Percentiles rank a stretch among this genome's conserved stretches.
Conservation (phyloP, 35 echinoderm and acorn worm genomes). For the Hemicentrotus pulcherrimus region DNA sequence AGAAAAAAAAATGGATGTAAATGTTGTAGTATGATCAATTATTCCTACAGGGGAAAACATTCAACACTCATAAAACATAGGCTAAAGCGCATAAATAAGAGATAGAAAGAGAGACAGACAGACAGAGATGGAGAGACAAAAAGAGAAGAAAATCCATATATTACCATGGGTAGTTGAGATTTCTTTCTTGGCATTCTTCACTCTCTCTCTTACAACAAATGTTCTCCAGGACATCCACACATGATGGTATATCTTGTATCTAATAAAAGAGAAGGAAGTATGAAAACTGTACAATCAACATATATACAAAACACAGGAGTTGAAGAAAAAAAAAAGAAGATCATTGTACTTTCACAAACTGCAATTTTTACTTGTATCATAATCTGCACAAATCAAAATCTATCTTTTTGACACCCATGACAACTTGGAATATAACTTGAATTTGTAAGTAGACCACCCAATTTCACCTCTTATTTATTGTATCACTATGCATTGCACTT, state of each 20-base stretch:
- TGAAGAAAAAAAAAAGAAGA: too few relatives aligned
- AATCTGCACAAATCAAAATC: too few relatives aligned
- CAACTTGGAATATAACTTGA: too few relatives aligned
- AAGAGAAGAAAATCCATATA: background rate
- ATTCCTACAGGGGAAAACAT: too few relatives aligned
- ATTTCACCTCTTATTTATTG: background rate
- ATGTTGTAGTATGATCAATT: too few relatives aligned
- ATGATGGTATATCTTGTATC: conserved; percentile 29
- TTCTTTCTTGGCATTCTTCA: conserved; percentile 57
- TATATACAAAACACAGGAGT: background rate
- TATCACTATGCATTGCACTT: background rate
- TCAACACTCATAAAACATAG: too few relatives aligned
- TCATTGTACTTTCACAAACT: too few relatives aligned
- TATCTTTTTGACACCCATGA: too few relatives aligned
- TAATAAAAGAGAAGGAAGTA: background rate
- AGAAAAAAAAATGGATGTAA: too few relatives aligned
- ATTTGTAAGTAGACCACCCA: background rate
- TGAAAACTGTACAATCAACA: background rate
- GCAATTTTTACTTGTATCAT: too few relatives aligned
- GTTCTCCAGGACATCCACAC: conserved; percentile 45
- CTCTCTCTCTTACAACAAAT: conserved; percentile 46
- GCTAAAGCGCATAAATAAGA: background rate
- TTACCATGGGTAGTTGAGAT: conserved; percentile 42
- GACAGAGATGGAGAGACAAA: background rate
- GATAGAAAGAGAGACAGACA: background rate